Base-by-base conservation (phyloP, 2,888 invertebrate genomes). In the Drosophila pegasa region DNA sequence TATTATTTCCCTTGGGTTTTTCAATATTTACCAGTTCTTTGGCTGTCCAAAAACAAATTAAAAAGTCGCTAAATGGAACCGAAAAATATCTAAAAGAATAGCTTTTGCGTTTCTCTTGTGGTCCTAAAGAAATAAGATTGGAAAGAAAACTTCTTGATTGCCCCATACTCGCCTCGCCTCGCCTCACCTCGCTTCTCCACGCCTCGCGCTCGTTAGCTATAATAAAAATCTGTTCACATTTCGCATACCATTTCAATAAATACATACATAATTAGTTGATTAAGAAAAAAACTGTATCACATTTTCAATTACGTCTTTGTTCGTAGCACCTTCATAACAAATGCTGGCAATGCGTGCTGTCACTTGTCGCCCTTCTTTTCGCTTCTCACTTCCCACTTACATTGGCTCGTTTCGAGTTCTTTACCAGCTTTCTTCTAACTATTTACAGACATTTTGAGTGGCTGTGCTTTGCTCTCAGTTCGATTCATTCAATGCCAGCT, bases 291-390 rank as follows among this genome's bases (percentile, higher is more conserved):
- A 85, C 86, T 89, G 91, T 92, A 92, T 92, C 92, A 92, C 92
- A 92, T 90, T 91, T 91, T 92, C 85, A 87, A 85, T 90, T 92
- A 90, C 92, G 90, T 90, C 89, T 92, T 92, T 91, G 91, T 91
- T 90, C 88, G 89, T 92, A 92, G 92, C 92, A 92, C 92, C 92
- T 90, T 83, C 89, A 82, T 72, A 77, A 76, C 75, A 84, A 78
- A 79, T 76, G 64, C 82, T 66, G 69, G 76, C 69, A 73, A 73
- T 60, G 63, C 72, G 71, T 35, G 57, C 37, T 16, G 33, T 12
- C 41, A 40, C 18, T 37, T 40, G n/a, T 33, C 41, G 10, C 51
- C 43, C 10, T 43, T 43, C 25, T 27, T 10, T 50, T 35, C 33
- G 12, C 50, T 54, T 47, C 20, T 22, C 60, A 40, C 20, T 40